Conservation (phyloP, 2,113 vertebrate species). For the Platycercus adscitus region DNA sequence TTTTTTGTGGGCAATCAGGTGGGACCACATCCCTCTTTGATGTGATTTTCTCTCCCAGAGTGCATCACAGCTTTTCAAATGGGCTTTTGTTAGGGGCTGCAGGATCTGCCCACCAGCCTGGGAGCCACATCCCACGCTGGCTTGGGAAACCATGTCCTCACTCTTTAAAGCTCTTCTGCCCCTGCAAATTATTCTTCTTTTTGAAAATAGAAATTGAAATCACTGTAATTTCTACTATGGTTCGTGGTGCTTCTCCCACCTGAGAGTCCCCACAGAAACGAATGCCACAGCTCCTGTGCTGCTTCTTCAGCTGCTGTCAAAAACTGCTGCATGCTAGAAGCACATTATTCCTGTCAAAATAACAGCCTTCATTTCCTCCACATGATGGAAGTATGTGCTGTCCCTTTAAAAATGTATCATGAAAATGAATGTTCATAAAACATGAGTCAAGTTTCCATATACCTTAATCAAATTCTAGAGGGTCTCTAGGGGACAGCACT, state of each 20-base stretch:
- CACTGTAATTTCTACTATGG: not conserved
- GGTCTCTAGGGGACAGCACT: slow-evolving; percentile 20
- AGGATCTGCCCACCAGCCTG: not conserved
- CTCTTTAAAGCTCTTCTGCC: not conserved
- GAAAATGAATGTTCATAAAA: slow-evolving; percentile 58
- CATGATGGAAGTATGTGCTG: slow-evolving; percentile 22
- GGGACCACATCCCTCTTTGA: not conserved
- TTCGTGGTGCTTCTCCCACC: not conserved
- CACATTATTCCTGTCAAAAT: slow-evolving; percentile 15
- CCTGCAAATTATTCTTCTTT: not conserved
- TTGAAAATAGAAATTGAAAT: not conserved
- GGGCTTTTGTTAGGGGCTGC: not conserved
- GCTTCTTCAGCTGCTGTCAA: not conserved
- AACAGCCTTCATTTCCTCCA: slow-evolving; percentile 11
- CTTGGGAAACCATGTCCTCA: not conserved
- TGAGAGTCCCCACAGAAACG: not conserved
- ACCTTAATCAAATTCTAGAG: slow-evolving; percentile 54
- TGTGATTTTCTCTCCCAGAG: not conserved
- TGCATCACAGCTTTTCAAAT: not conserved
- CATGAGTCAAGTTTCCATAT: slow-evolving; percentile 37
- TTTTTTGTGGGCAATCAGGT: not conserved
- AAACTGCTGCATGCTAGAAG: not conserved
- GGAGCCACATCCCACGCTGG: rapidly evolving
- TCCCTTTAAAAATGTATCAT: slow-evolving; percentile 59
- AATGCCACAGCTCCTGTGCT: not conserved